Conservation (phyloP, 1,140 invertebrate genomes). For the Mactra quadrangularis region DNA sequence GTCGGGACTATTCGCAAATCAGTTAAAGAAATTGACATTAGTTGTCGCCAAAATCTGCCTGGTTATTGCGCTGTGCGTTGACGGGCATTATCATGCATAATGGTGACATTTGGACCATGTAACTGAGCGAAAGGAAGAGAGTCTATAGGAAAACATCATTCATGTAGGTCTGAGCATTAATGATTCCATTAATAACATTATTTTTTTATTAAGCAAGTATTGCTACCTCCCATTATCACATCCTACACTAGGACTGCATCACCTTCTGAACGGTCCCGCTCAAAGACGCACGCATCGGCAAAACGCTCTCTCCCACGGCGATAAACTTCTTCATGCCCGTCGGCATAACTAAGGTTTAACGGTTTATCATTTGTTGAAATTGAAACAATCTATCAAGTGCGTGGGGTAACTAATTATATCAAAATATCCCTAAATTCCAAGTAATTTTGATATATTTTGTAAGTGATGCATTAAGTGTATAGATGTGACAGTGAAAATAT, state of each 20-base stretch:
- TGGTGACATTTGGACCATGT: background rate
- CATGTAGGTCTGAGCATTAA: background rate
- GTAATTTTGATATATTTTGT: no score
- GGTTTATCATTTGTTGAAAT: no score
- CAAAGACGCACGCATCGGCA: slow-evolving; percentile 1
- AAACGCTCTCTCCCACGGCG: background rate
- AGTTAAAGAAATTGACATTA: slow-evolving; percentile 3
- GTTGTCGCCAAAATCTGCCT: background rate
- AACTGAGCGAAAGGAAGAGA: slow-evolving; percentile 6
- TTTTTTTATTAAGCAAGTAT: background rate
- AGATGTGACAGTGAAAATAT: no score
- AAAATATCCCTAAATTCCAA: no score
- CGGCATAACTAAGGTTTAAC: no score
- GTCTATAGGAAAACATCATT: background rate
- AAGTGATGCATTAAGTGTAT: no score
- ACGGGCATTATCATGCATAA: slow-evolving; percentile 9
- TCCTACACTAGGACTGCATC: slow-evolving; percentile 2
- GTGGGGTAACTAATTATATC: no score
- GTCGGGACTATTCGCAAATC: no score
- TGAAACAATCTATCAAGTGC: no score
- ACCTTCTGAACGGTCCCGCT: background rate
- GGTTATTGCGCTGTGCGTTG: background rate
- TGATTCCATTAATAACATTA: background rate
- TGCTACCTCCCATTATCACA: background rate
- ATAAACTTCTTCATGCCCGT: no score